Evolutionary conservation across 2,113 vertebrate genomes (phyloP).

Genomic region (Toxostoma redivivum): DNA sequence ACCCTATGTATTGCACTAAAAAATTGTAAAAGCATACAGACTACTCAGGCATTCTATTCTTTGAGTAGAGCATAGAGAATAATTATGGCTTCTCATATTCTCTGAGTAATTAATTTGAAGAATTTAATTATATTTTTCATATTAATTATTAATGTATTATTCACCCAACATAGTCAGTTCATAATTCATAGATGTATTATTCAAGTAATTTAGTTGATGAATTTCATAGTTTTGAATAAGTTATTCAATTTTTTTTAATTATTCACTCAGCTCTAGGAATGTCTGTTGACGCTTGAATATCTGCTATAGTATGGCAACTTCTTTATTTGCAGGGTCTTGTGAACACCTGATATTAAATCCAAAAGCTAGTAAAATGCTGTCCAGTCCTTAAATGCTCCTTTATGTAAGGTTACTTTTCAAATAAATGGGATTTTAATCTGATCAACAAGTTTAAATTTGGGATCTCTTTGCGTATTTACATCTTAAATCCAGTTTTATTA

Average conservation of each 20-base stretch:
- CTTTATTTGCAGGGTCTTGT: neutral
- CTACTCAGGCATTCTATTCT: slow-evolving; percentile 36
- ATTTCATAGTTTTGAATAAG: slow-evolving; percentile 66
- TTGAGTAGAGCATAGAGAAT: slow-evolving; percentile 49
- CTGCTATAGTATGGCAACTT: neutral
- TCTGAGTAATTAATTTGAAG: slow-evolving; percentile 66
- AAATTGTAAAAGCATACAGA: neutral
- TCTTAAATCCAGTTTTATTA: neutral
- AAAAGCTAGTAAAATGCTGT: neutral
- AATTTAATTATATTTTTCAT: slow-evolving; percentile 70
- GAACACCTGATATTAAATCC: neutral
- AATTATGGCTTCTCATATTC: slow-evolving; percentile 60
- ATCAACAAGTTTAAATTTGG: neutral
- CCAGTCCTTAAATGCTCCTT: neutral
- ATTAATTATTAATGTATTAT: slow-evolving; percentile 70
- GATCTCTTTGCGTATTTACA: neutral
- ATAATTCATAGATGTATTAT: slow-evolving; percentile 67
- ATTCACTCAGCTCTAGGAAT: slow-evolving; percentile 31
- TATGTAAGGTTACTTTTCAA: neutral
- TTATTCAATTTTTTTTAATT: slow-evolving; percentile 55
- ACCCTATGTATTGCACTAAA: neutral
- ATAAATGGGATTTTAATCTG: neutral
- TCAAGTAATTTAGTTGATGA: slow-evolving; percentile 68
- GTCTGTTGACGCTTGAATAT: neutral
- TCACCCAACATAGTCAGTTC: slow-evolving; percentile 47